These are phyloP conservation scores for Achroia grisella DNA, from an alignment of 1,140 invertebrate species.

Conservation along the genomic window DNA sequence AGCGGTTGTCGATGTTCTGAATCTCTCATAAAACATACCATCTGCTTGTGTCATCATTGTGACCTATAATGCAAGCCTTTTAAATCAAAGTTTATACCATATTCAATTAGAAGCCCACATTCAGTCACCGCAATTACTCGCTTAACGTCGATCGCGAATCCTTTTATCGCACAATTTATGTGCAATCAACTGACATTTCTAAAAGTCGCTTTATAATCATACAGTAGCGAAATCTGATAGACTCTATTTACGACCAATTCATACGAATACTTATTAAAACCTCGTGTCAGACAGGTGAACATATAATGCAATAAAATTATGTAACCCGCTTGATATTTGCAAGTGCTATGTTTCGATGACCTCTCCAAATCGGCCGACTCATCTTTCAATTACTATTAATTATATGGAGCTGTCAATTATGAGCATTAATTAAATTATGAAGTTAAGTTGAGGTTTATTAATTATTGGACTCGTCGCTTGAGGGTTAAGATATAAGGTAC, in stretches of 20 bases:
- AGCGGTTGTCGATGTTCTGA: too few species aligned
- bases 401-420: conserved; percentile 48
- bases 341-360: conserved; percentile 4
- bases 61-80: too few species aligned
- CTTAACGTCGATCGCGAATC: too few species aligned
- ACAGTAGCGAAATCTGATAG: not conserved
- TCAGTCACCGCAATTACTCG: too few species aligned
- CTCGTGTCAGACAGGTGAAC: conserved; percentile 1
- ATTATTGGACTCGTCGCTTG: not conserved
- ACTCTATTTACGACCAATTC: not conserved
- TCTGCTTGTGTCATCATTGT: too few species aligned
- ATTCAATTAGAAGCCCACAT: too few species aligned
- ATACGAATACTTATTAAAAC: not conserved
- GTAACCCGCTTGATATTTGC: conserved; percentile 4
- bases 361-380: conserved; percentile 6
- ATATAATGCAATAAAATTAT: not conserved
- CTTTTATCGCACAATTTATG: too few species aligned
- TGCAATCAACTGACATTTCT: too few species aligned
- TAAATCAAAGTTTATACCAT: too few species aligned
- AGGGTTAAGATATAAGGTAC: not conserved
- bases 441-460: not conserved
- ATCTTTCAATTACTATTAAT: conserved; percentile 40
- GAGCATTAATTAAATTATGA: conserved; percentile 19
- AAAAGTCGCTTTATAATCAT: not conserved
- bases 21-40: too few species aligned